Base-by-base conservation (phyloP, 1,140 invertebrate genomes). In the Bombyx mandarina region DNA sequence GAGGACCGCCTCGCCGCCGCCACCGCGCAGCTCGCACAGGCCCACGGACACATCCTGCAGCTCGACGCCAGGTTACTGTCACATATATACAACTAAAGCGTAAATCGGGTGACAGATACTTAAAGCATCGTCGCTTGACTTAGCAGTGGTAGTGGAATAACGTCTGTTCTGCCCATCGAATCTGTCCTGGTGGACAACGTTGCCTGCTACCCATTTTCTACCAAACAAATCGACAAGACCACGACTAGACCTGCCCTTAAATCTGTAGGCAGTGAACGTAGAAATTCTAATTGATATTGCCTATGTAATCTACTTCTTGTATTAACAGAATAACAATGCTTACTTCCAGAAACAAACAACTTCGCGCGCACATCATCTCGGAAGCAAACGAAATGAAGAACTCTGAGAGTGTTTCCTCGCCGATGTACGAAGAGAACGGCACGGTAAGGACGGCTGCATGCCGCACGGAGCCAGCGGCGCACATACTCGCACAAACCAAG, bases 1-100 rank as follows among this genome's bases (percentile, higher is more conserved):
- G 95, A 97, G 73, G 95, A 97, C 79, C 93, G 95, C 75, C 89
- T 97, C 26, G 91, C 93, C 54, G 85, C 90, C 43, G 89, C 94
- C 55, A 93, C 91, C n/a, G 92, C 93, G 65, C 94, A 95, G 81
- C 83, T 96, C 22, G 89, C 92, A 58, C 93, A 95, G 65, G 94
- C 94, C 46, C 94, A 95, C 75, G 93, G 94, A 69, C 92, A 93
- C 71, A 93, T 94, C 67, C 89, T 93, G 85, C 93, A 95, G 75
- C 77, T 95, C 48, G 94, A 96, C 82, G 89, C 90, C 49, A 91
- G 92, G 89, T 92, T 73, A 47, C 45, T 10, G 45, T 12, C n/a
- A 10, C 45, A 47, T 3, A 47, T 7, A 47, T 47, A 47, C 45
- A 45, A 45, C 45, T 45, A 45, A 7, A 45, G 45, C 45, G 7